Conservation (phyloP, 2,113 vertebrate species). For the Osmerus mordax region DNA sequence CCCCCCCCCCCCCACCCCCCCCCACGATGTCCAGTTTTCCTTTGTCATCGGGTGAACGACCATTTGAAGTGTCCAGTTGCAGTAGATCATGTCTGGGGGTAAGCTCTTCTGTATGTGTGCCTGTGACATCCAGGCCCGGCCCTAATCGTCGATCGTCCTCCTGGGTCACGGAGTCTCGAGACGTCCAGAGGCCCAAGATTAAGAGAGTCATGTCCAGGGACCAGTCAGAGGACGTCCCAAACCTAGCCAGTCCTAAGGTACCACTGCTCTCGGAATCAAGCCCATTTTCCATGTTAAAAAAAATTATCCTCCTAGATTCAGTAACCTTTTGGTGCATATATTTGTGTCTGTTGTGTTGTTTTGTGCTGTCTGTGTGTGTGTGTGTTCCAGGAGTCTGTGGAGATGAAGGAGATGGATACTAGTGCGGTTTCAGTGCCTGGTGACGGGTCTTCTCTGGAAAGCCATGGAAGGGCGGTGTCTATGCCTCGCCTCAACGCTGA, state of each 20-base stretch:
- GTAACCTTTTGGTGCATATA: neutral
- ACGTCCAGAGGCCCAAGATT: constrained; percentile 65
- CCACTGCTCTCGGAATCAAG: neutral
- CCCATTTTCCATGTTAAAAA: too few relatives aligned
- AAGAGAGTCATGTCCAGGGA: constrained; percentile 74
- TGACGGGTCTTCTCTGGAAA: constrained; percentile 80
- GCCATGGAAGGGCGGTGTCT: constrained; percentile 85
- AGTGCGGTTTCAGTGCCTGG: constrained; percentile 64
- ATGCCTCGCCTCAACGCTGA: constrained; percentile 89
- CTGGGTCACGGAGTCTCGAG: constrained; percentile 81
- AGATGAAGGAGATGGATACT: constrained; percentile 84
- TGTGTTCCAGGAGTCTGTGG: constrained; percentile 75
- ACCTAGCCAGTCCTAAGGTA: constrained; percentile 60
- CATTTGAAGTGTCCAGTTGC: neutral
- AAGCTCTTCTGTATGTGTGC: neutral
- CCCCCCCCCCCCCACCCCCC: neutral
- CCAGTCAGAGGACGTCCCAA: constrained; percentile 80
- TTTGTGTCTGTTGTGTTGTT: constrained; percentile 2
- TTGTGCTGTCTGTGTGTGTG: constrained; percentile 4
- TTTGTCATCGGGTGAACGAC: neutral
- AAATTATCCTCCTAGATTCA: neutral
- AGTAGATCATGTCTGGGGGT: neutral
- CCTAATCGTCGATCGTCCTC: constrained; percentile 79
- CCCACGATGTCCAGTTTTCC: neutral
- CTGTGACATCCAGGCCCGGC: constrained; percentile 53